These are phyloP conservation scores for Rhinolophus ferrumequinum DNA, from an alignment of 2,113 vertebrate species.

Conservation along the genomic window DNA sequence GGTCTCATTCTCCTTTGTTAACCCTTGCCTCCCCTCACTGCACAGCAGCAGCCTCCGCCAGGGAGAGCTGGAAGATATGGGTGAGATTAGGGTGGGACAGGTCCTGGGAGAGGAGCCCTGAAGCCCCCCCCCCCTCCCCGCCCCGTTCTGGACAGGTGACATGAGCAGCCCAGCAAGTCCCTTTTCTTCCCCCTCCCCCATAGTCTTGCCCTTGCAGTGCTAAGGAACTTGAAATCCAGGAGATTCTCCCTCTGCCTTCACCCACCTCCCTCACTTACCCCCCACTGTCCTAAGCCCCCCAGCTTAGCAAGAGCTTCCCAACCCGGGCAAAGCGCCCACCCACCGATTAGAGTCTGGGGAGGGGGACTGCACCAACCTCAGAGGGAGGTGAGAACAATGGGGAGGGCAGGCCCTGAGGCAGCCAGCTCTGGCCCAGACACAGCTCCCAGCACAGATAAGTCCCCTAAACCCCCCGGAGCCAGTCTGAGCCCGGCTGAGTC, in stretches of 20 bases:
- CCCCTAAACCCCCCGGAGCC: slow-evolving; percentile 82
- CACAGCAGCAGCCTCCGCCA: neutral
- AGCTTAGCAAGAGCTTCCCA: slow-evolving; percentile 73
- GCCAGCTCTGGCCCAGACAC: slow-evolving; percentile 71
- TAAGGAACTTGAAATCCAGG: neutral
- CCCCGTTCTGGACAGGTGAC: neutral
- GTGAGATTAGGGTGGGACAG: neutral
- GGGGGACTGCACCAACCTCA: slow-evolving; percentile 33
- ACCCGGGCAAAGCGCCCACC: slow-evolving; percentile 73
- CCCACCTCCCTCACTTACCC: slow-evolving; percentile 40
- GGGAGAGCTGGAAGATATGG: neutral
- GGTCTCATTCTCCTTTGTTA: slow-evolving; percentile 58
- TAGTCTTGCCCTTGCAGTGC: slow-evolving; percentile 38
- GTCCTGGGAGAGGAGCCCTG: neutral
- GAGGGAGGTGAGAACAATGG: slow-evolving; percentile 57
- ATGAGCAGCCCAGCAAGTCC: neutral
- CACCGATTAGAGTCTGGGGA: slow-evolving; percentile 67
- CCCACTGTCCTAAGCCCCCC: slow-evolving; percentile 73
- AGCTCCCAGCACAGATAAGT: slow-evolving; percentile 77
- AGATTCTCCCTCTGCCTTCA: slow-evolving; percentile 43
- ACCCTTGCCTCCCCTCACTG: neutral
- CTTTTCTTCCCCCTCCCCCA: neutral
- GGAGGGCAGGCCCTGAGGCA: slow-evolving; percentile 57
- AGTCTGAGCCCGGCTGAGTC: slow-evolving; percentile 81
- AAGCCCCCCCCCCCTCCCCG: no score